Conservation (phyloP, 2,113 vertebrate genomes). For the Nesospiza acunhae region DNA sequence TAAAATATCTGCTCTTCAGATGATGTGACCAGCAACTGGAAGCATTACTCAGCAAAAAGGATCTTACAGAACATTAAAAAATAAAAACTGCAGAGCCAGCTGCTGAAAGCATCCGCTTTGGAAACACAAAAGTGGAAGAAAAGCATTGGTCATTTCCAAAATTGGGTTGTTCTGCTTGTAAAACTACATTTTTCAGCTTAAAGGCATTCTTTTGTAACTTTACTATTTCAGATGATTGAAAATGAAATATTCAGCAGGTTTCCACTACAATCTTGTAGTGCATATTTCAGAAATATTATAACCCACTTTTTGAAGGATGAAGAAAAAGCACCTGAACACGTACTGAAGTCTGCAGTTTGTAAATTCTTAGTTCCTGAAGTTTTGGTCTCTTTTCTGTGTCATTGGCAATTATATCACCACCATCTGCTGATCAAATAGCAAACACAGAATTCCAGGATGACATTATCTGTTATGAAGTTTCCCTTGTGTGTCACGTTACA, state of each 20-base stretch:
- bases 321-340: not conserved
- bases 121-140: not conserved
- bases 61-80: not conserved
- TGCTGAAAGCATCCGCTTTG: conserved; percentile 18
- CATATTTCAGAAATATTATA: conserved; percentile 43
- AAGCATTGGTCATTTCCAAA: not conserved
- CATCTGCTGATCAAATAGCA: not conserved
- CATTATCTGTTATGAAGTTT: not conserved
- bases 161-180: conserved; percentile 9
- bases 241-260: conserved; percentile 70
- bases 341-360: conserved; percentile 27
- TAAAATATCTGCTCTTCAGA: not conserved
- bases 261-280: conserved; percentile 28
- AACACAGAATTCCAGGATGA: not conserved
- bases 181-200: conserved; percentile 43
- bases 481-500: not conserved
- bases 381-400: not conserved
- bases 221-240: conserved; percentile 49
- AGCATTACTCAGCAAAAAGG: not conserved
- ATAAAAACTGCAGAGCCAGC: conserved; percentile 3
- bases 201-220: conserved; percentile 45
- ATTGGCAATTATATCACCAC: not conserved
- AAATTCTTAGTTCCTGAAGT: not conserved
- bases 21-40: not conserved
- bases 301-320: not conserved